These are phyloP conservation scores for Trissolcus basalis DNA, from an alignment of 1,140 invertebrate species.

Conservation along the genomic window DNA sequence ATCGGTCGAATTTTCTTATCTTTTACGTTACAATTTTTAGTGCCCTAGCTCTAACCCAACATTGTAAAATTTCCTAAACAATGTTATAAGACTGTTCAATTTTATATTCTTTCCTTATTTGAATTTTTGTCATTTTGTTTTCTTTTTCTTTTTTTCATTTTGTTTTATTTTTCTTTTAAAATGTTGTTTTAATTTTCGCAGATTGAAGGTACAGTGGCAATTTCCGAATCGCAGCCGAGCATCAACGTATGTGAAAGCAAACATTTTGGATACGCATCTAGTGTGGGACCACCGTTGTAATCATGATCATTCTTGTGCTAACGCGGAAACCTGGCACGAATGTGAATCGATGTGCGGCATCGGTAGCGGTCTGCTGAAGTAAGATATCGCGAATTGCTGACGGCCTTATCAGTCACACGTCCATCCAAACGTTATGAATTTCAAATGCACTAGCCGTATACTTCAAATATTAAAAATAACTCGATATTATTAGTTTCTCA, in stretches of 20 bases:
- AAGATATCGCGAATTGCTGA: slow-evolving; percentile 31
- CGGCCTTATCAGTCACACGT: slow-evolving; percentile 11
- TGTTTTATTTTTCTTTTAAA: too few relatives aligned
- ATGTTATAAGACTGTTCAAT: too few relatives aligned
- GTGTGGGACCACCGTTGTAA: slow-evolving; percentile 57
- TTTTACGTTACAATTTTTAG: too few relatives aligned
- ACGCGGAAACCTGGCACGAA: slow-evolving; percentile 71
- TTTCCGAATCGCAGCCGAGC: slow-evolving; percentile 65
- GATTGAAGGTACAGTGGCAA: slow-evolving; percentile 76
- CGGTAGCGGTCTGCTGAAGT: slow-evolving; percentile 73
- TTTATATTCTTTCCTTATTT: too few relatives aligned
- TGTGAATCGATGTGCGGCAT: slow-evolving; percentile 77
- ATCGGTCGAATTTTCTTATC: too few relatives aligned
- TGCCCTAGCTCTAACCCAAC: too few relatives aligned
- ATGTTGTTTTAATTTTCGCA: too few relatives aligned
- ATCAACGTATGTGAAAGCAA: slow-evolving; percentile 72
- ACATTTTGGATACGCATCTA: slow-evolving; percentile 63
- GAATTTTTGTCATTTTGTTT: too few relatives aligned
- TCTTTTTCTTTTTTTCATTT: slow-evolving; percentile 6
- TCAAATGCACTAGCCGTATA: slow-evolving; percentile 20
- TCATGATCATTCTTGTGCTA: slow-evolving; percentile 74
- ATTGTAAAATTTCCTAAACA: too few relatives aligned
- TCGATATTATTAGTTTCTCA: too few relatives aligned
- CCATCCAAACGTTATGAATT: slow-evolving; percentile 3
- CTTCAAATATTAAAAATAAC: background rate